phyloP scores from a whole-genome alignment of 2,888 invertebrate species.

The Habroteleia sp. region DNA sequence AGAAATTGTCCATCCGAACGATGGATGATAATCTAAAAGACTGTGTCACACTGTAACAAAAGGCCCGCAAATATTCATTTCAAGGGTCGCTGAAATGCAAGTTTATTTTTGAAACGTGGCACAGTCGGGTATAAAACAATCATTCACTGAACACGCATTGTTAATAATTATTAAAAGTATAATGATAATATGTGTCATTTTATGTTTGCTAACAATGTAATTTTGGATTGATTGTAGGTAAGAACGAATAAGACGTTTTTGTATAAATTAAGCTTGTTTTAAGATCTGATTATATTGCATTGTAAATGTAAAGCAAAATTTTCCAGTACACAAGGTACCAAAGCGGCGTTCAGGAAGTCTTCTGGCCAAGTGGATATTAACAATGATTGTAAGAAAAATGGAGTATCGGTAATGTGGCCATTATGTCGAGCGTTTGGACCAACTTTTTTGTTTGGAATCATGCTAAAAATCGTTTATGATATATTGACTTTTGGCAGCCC shows the following conservation, averaged over 20 bases:
- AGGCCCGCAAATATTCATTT: too few species aligned
- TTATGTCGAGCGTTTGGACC: conserved; percentile 90
- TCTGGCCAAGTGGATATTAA: conserved; percentile 89
- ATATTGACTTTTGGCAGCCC: conserved; percentile 94
- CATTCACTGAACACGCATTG: neutral
- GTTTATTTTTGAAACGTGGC: conserved; percentile 16
- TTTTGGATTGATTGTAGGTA: conserved; percentile 79
- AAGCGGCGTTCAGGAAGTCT: conserved; percentile 86
- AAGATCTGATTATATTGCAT: conserved; percentile 69
- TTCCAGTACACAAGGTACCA: conserved; percentile 80
- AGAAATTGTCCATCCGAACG: too few species aligned
- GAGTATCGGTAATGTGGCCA: conserved; percentile 92
- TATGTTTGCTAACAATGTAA: conserved; percentile 77
- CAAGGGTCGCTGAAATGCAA: too few species aligned
- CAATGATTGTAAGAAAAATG: conserved; percentile 85
- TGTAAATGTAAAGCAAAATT: conserved; percentile 70
- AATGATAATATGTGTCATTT: conserved; percentile 52
- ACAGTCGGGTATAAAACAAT: conserved; percentile 9
- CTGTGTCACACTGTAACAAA: too few species aligned
- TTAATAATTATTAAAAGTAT: conserved; percentile 20
- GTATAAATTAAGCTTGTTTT: conserved; percentile 43
- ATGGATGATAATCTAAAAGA: too few species aligned
- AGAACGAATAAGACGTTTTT: conserved; percentile 61
- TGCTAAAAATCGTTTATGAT: conserved; percentile 92
- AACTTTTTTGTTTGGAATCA: conserved; percentile 92